phyloP scores from a whole-genome alignment of 1,140 invertebrate species.

The Drosophila orosa region DNA sequence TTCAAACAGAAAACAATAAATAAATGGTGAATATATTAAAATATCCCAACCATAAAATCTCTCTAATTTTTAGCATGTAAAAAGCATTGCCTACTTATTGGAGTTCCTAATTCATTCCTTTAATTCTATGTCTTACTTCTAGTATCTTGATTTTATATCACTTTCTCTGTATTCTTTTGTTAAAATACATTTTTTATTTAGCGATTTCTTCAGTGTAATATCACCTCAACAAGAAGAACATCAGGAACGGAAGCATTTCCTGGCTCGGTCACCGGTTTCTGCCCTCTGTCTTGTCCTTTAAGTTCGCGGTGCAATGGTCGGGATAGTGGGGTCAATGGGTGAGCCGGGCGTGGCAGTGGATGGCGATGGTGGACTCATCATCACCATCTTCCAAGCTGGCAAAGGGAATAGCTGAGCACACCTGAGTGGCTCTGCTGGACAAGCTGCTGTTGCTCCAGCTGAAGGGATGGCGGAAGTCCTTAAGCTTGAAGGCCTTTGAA shows the following conservation, averaged over 20 bases:
- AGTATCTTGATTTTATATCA: neutral
- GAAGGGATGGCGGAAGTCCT: constrained; percentile 21
- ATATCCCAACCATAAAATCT: neutral
- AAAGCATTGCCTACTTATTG: neutral
- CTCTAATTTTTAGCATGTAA: accelerated
- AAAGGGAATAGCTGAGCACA: constrained; percentile 44
- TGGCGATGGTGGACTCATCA: constrained; percentile 26
- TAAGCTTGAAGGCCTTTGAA: constrained; percentile 40
- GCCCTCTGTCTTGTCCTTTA: constrained; percentile 14
- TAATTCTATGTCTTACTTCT: neutral
- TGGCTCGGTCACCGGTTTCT: constrained; percentile 20
- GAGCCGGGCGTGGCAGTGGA: neutral
- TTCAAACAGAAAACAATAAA: neutral
- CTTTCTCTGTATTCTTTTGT: neutral
- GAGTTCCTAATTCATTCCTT: too few species aligned
- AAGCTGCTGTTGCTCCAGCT: constrained; percentile 1
- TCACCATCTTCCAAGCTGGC: constrained; percentile 20
- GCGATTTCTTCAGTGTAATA: neutral
- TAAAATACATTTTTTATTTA: neutral
- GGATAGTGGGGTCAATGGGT: constrained; percentile 27
- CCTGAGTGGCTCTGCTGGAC: constrained; percentile 32
- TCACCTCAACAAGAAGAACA: neutral
- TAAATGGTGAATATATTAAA: neutral
- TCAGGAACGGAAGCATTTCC: constrained; percentile 15
- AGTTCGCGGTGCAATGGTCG: constrained; percentile 39